These are phyloP conservation scores for Loriculus beryllinus DNA, from an alignment of 2,797 vertebrate genomes.

Conservation along the genomic window DNA sequence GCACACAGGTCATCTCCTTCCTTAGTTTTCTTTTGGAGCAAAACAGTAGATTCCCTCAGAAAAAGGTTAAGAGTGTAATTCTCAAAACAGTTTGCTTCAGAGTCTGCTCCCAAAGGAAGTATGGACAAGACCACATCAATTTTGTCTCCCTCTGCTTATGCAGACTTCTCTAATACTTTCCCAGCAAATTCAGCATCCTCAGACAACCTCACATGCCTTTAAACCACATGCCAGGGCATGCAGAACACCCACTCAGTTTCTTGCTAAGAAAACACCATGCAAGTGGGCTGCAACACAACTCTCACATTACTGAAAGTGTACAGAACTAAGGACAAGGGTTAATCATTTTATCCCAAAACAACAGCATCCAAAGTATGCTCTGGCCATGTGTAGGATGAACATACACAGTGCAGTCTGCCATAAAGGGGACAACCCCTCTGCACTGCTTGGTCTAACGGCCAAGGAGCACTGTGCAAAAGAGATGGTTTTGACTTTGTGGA, in stretches of 20 bases:
- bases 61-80: background rate
- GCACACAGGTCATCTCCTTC: background rate
- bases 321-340: background rate
- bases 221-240: conserved; percentile 15
- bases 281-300: conserved; percentile 1
- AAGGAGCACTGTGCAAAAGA: background rate
- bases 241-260: conserved; percentile 46
- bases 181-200: conserved; percentile 22
- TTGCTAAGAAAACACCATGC: background rate
- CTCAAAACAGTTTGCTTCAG: conserved; percentile 1
- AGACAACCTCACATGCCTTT: conserved; percentile 9
- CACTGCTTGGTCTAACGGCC: background rate
- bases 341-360: background rate
- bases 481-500: background rate
- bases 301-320: background rate
- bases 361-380: background rate
- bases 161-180: background rate
- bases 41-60: background rate
- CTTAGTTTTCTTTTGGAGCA: background rate
- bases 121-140: conserved; percentile 9
- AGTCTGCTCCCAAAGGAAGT: background rate
- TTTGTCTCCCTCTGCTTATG: background rate
- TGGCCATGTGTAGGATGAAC: background rate
- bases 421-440: background rate
- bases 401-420: background rate